phyloP scores from a whole-genome alignment of 1,140 invertebrate genomes.

The Lasaia peninsularis region DNA sequence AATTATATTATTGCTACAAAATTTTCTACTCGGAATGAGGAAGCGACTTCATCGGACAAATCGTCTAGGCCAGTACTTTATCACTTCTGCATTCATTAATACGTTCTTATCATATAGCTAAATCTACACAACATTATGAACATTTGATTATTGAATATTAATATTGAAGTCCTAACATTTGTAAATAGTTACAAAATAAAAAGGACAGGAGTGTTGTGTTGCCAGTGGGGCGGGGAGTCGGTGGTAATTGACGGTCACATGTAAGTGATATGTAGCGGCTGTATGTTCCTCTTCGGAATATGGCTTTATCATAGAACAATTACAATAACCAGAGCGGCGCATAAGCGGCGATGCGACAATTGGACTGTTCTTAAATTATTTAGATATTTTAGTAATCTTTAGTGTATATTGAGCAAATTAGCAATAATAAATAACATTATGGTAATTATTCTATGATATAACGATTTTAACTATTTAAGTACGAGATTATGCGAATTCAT shows the following conservation, averaged over 20 bases:
- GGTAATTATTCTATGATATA: constrained; percentile 5
- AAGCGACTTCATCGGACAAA: constrained; percentile 11
- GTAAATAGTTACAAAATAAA: constrained; percentile 47
- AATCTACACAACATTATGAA: constrained; percentile 64
- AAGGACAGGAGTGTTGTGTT: constrained; percentile 36
- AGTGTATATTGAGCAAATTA: not conserved
- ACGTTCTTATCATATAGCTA: constrained; percentile 39
- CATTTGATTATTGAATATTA: constrained; percentile 52
- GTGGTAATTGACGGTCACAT: constrained; percentile 64
- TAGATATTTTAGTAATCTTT: not conserved
- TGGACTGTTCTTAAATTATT: not conserved
- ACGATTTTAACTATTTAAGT: not conserved
- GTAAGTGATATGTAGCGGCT: constrained; percentile 65
- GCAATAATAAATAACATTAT: not conserved
- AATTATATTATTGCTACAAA: constrained; percentile 7
- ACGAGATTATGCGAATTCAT: not conserved
- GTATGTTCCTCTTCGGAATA: constrained; percentile 10
- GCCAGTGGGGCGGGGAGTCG: constrained; percentile 41
- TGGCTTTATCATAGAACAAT: constrained; percentile 8
- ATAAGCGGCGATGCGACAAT: not conserved
- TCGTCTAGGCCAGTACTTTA: constrained; percentile 49
- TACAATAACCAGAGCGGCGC: not conserved
- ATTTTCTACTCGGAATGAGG: not conserved
- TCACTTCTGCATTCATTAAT: constrained; percentile 35
- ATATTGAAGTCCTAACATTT: constrained; percentile 44